Conservation (phyloP, 2,113 vertebrate species). For the Chrysemys picta region DNA sequence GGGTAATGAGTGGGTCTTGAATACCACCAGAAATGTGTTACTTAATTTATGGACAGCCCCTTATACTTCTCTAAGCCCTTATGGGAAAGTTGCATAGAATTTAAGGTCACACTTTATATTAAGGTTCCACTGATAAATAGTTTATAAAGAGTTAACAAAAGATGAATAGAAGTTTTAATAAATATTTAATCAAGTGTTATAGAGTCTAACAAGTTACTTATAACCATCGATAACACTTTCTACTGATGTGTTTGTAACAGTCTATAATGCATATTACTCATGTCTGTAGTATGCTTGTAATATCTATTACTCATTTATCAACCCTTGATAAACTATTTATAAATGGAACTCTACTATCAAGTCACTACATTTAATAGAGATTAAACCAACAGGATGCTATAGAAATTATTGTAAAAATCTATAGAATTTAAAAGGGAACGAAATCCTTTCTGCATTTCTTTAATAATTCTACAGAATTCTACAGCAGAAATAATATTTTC, state of each 20-base stretch:
- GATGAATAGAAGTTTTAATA: neutral
- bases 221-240: neutral
- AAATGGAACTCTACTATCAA: neutral
- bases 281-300: neutral
- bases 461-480: neutral
- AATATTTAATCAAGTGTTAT: neutral
- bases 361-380: neutral
- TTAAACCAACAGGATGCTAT: neutral
- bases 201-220: neutral
- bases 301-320: neutral
- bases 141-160: neutral
- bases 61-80: neutral
- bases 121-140: neutral
- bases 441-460: neutral
- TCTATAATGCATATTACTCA: neutral
- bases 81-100: neutral
- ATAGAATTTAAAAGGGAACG: neutral
- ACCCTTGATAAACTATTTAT: neutral
- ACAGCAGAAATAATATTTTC: neutral
- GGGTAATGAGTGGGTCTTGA: neutral
- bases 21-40: neutral
- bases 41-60: neutral
- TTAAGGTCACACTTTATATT: slow-evolving; percentile 1
- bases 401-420: neutral
- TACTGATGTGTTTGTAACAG: neutral